A percentile compares a stretch with the other conserved stretches of the same genome.
Conservation (phyloP, 2,888 invertebrate genomes). For the Smittia sp. region DNA sequence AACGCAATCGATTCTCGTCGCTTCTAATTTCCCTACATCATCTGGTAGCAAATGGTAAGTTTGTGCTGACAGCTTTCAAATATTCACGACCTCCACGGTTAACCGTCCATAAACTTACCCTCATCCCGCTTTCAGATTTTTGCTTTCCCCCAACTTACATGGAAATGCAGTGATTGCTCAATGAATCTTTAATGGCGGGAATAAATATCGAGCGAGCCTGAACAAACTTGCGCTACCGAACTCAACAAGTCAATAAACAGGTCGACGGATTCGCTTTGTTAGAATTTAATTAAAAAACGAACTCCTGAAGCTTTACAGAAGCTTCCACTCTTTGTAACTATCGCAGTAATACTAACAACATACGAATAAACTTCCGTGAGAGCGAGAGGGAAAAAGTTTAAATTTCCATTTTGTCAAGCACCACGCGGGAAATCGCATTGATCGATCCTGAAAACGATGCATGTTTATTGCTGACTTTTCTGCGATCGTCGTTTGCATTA, state of each 20-base stretch:
- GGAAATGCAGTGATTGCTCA: conserved; percentile 22
- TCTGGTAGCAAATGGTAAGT: too few relatives aligned
- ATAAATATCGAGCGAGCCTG: neutral
- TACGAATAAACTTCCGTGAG: neutral
- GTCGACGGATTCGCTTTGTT: neutral
- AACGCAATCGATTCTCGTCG: too few relatives aligned
- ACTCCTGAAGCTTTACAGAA: neutral
- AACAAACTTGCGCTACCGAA: neutral
- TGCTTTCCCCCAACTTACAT: neutral
- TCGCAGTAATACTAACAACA: conserved; percentile 3
- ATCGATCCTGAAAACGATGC: neutral
- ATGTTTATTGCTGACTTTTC: neutral
- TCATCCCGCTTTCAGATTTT: neutral
- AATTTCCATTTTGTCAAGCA: conserved; percentile 13
- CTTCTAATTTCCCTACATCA: too few relatives aligned
- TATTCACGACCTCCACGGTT: too few relatives aligned
- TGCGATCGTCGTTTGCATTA: neutral
- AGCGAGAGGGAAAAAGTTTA: neutral
- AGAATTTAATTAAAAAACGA: neutral
- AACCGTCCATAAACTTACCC: too few relatives aligned
- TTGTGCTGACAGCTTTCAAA: too few relatives aligned
- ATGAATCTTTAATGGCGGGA: conserved; percentile 22
- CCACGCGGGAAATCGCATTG: neutral
- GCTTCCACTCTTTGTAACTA: neutral
- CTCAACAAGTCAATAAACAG: conserved; percentile 5